Base-by-base conservation (phyloP, 1,140 invertebrate genomes). In the Heterodera schachtii region DNA sequence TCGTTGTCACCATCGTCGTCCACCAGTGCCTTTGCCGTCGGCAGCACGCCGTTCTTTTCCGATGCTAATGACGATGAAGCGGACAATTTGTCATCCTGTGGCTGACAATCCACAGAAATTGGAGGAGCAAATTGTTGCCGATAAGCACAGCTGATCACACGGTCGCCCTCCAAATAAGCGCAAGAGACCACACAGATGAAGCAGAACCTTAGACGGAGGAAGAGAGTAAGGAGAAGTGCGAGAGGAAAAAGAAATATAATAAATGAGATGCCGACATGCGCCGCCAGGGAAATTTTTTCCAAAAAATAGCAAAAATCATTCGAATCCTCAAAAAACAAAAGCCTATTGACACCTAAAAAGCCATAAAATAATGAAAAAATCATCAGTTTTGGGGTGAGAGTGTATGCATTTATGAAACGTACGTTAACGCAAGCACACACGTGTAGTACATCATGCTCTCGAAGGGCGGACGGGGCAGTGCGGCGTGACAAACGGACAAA, bases 391-490 rank as follows among this genome's bases (percentile, higher is more conserved):
- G 31, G 31, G 31, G 31, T 31, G 31, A 31, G 31, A 31, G 31
- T 31, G 31, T 31, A 31, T 31, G 31, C 0, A 31, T 0, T 31
- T 31, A 1, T 31, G 31, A n/a, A n/a, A 85, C 84, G 87, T 67
- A 89, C 87, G 89, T 69, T 49, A 89, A 77, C 13, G 88, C 88
- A 11, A 87, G 76, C 0, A 94, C 89, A 0, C 93, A 91, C 6
- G 92, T 90, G 89, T 94, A 94, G 85, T 95, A 94, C 16, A 96
- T 89, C 49, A 92, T 91, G 0, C 91, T 90, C 90, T 97, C 95
- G 94, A 95, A 96, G 0, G 90, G 90, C 0, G 96, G 96, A 73
- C 95, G 92, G 0, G 93, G 92, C 44, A 95, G 89, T 7, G 93
- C 92, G n/a, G 91, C 90, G 0, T 93, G 91, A 90, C 96, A 98